A percentile compares a stretch with the other conserved stretches of the same genome.
Conservation (phyloP, 2,888 invertebrate species). For the Gasteruption jaculator region DNA sequence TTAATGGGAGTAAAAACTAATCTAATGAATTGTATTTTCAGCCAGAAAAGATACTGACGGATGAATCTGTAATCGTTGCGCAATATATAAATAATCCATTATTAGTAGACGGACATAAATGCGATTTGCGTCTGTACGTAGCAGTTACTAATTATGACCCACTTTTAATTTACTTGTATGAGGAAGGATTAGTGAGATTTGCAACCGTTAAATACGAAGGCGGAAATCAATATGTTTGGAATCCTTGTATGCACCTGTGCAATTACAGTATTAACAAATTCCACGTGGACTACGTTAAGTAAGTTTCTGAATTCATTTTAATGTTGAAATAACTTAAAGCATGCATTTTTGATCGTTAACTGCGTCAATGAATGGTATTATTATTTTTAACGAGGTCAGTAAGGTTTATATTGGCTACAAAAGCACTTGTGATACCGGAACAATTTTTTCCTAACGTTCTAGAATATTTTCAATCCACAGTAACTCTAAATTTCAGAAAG, state of each 20-base stretch:
- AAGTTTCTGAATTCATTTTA: too few species aligned
- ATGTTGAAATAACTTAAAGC: too few species aligned
- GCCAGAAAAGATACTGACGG: slow-evolving; percentile 86
- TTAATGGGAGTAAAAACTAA: too few species aligned
- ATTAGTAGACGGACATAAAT: slow-evolving; percentile 90
- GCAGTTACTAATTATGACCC: slow-evolving; percentile 94
- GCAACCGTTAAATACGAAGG: slow-evolving; percentile 93
- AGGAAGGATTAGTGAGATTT: slow-evolving; percentile 92
- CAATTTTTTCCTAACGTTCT: too few species aligned
- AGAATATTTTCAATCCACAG: too few species aligned
- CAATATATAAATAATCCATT: slow-evolving; percentile 85
- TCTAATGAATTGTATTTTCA: too few species aligned
- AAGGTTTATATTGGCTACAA: too few species aligned
- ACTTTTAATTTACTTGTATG: slow-evolving; percentile 87
- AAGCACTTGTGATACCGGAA: too few species aligned
- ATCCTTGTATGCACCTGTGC: slow-evolving; percentile 95
- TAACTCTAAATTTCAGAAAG: too few species aligned
- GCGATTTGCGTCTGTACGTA: slow-evolving; percentile 92
- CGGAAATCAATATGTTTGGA: slow-evolving; percentile 89
- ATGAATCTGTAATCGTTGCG: slow-evolving; percentile 86
- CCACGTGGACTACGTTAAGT: slow-evolving; percentile 93
- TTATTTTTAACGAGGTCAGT: too few species aligned
- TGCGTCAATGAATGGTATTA: too few species aligned
- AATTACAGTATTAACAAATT: slow-evolving; percentile 98
- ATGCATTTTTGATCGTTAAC: too few species aligned